Evolutionary conservation across 2,797 vertebrate species (phyloP).

Genomic region (Oryzias sinensis): DNA sequence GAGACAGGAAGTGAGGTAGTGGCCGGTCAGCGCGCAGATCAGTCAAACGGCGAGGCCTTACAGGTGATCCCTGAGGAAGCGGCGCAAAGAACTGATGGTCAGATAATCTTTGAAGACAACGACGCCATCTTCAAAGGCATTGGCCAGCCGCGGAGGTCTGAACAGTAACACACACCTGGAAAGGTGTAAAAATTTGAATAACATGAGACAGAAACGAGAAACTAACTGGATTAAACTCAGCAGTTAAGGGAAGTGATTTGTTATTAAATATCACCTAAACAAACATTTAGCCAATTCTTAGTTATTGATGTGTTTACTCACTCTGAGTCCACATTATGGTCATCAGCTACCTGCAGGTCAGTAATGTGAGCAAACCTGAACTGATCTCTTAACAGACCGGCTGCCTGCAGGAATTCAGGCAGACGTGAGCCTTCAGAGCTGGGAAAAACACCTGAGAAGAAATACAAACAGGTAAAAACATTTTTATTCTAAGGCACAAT

Average conservation of each 20-base stretch:
- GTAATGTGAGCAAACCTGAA: slow-evolving; percentile 75
- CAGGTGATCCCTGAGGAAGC: slow-evolving; percentile 80
- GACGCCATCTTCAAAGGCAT: slow-evolving; percentile 71
- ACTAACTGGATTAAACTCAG: too few relatives aligned
- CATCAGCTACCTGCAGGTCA: slow-evolving; percentile 39
- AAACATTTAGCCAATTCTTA: neutral
- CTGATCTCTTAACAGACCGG: slow-evolving; percentile 70
- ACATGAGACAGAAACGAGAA: too few relatives aligned
- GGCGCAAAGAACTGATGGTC: slow-evolving; percentile 65
- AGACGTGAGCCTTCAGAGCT: slow-evolving; percentile 46
- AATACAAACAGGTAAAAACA: neutral
- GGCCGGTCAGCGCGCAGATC: neutral
- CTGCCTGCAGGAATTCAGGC: slow-evolving; percentile 72
- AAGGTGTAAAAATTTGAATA: neutral
- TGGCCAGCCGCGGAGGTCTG: slow-evolving; percentile 71
- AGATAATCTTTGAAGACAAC: slow-evolving; percentile 58
- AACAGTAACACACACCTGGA: slow-evolving; percentile 71
- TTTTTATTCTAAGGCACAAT: neutral
- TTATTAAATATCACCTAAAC: neutral
- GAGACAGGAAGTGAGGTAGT: neutral
- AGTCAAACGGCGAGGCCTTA: slow-evolving; percentile 7
- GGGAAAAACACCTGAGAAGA: slow-evolving; percentile 70
- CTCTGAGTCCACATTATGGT: slow-evolving; percentile 52
- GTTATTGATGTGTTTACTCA: slow-evolving; percentile 46
- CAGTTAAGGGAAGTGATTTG: too few relatives aligned